Conservation (phyloP, 2,888 invertebrate genomes). For the Empis livida region DNA sequence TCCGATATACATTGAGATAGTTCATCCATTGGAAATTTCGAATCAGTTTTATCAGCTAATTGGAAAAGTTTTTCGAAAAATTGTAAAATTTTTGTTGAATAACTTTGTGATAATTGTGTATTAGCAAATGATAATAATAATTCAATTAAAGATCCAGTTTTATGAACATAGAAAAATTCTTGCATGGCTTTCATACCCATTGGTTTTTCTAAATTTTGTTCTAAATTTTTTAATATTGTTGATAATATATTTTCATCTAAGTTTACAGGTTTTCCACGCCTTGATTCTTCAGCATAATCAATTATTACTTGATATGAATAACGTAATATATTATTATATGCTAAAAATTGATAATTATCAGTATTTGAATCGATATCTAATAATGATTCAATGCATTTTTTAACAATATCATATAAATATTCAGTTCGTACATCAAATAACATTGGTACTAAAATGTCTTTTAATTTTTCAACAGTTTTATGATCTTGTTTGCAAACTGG, state of each 20-base stretch:
- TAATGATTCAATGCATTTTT: constrained; percentile 45
- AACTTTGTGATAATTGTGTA: constrained; percentile 53
- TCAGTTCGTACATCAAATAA: constrained; percentile 66
- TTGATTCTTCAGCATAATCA: constrained; percentile 40
- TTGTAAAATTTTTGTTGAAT: constrained; percentile 64
- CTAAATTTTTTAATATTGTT: constrained; percentile 57
- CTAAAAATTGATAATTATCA: constrained; percentile 50
- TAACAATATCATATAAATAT: constrained; percentile 50
- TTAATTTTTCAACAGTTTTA: constrained; percentile 23
- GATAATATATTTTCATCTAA: constrained; percentile 30
- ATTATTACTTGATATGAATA: constrained; percentile 56
- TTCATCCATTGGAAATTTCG: constrained; percentile 49
- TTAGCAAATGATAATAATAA: constrained; percentile 70
- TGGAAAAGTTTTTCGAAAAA: constrained; percentile 65
- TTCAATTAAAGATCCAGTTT: constrained; percentile 57
- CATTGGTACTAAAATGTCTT: constrained; percentile 42
- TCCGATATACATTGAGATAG: constrained; percentile 54
- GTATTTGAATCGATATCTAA: constrained; percentile 25
- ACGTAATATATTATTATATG: constrained; percentile 49
- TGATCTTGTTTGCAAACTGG: constrained; percentile 19
- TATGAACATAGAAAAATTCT: constrained; percentile 57
- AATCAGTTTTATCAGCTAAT: constrained; percentile 47
- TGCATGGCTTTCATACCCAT: constrained; percentile 72
- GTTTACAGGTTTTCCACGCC: constrained; percentile 15
- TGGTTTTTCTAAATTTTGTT: constrained; percentile 68